phyloP scores from a whole-genome alignment of 1,140 invertebrate genomes.

The Macrobrachium nipponense region DNA sequence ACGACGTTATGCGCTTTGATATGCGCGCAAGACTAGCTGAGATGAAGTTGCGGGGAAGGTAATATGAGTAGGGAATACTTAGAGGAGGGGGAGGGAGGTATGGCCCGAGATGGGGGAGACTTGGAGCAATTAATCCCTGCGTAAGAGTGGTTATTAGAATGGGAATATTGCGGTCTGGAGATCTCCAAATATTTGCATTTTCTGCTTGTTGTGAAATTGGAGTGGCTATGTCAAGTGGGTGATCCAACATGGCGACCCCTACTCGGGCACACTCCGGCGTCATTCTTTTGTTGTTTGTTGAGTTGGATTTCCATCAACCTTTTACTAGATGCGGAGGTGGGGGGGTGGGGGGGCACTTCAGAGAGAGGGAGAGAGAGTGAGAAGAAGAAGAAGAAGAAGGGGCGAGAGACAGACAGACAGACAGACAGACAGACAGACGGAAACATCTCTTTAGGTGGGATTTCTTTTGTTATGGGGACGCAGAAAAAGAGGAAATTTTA shows the following conservation, averaged over 20 bases:
- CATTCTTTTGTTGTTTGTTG: too few relatives aligned
- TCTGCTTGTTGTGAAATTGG: conserved; percentile 31
- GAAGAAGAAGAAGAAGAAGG: neutral
- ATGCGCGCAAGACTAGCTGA: too few relatives aligned
- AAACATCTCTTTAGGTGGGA: too few relatives aligned
- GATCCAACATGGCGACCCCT: conserved; percentile 21
- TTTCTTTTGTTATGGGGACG: too few relatives aligned
- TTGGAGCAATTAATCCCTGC: conserved; percentile 10
- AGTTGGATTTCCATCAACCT: too few relatives aligned
- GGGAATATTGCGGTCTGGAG: conserved; percentile 24
- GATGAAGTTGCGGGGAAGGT: neutral
- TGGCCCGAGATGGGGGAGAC: too few relatives aligned
- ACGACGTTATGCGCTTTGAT: too few relatives aligned
- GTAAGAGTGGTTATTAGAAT: conserved; percentile 10
- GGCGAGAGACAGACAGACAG: too few relatives aligned
- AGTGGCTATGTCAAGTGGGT: conserved; percentile 19
- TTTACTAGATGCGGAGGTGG: conserved; percentile 4
- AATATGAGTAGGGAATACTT: neutral
- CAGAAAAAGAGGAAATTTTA: too few relatives aligned
- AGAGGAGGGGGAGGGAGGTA: neutral
- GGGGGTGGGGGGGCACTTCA: conserved; percentile 17
- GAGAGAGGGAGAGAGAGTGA: conserved; percentile 19
- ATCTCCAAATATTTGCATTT: conserved; percentile 31
- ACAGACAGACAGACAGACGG: too few relatives aligned
- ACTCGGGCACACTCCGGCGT: too few relatives aligned